Evolutionary conservation across 2,113 vertebrate genomes (phyloP).

Genomic region (Mormyrus lacerda): DNA sequence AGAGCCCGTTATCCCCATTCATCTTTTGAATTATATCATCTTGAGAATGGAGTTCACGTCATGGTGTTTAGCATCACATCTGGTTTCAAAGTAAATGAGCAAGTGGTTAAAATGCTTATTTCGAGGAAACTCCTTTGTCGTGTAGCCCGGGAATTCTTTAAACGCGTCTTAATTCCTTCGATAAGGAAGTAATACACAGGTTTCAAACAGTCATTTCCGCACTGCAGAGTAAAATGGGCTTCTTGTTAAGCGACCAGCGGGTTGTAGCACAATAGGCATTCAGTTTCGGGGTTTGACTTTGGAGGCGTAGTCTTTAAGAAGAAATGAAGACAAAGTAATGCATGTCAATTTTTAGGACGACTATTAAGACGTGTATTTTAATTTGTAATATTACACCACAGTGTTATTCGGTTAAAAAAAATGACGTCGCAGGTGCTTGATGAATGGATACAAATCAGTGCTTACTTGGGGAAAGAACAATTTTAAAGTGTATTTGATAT

Average conservation of each 20-base stretch:
- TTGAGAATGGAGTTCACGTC: background rate
- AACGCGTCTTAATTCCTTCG: background rate
- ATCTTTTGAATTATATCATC: background rate
- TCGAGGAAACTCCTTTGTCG: background rate
- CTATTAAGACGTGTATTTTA: background rate
- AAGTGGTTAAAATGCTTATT: background rate
- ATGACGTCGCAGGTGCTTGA: background rate
- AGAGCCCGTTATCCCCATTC: background rate
- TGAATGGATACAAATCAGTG: background rate
- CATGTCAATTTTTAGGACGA: background rate
- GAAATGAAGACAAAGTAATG: background rate
- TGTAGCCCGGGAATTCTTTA: background rate
- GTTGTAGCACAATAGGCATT: background rate
- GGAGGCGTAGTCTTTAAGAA: background rate
- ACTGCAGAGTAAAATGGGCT: background rate
- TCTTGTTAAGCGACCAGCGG: background rate
- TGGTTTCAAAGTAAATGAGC: background rate
- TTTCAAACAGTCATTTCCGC: background rate
- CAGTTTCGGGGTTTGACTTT: background rate
- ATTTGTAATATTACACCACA: background rate
- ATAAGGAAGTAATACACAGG: background rate
- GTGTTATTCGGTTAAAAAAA: background rate
- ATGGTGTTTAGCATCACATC: background rate
- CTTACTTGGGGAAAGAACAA: background rate
- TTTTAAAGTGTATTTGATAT: background rate